A percentile compares a stretch with the other conserved stretches of the same genome.
phyloP scores from a whole-genome alignment of 1,140 invertebrate genomes.

The Hetaerina americana region DNA sequence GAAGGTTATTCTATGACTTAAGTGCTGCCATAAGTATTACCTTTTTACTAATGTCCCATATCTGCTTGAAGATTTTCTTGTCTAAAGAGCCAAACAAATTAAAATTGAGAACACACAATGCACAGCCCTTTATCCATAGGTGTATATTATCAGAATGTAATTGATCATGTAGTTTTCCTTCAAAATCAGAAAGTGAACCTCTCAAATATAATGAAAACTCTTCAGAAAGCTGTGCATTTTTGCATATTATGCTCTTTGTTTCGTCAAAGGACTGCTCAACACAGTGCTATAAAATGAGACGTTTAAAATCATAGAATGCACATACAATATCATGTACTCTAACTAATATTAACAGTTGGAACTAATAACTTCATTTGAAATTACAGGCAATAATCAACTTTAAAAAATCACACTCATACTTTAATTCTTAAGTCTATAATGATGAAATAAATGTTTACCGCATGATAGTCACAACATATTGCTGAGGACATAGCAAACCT shows the following conservation, averaged over 20 bases:
- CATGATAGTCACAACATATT: too few species aligned
- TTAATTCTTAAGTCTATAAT: too few species aligned
- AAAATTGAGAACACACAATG: slow-evolving; percentile 54
- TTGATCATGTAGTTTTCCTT: slow-evolving; percentile 30
- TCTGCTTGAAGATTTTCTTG: slow-evolving; percentile 57
- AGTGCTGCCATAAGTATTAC: too few species aligned
- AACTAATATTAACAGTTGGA: too few species aligned
- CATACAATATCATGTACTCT: too few species aligned
- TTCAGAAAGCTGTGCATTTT: slow-evolving; percentile 49
- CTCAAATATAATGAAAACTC: slow-evolving; percentile 60
- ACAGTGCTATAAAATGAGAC: slow-evolving; percentile 26
- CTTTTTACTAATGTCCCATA: slow-evolving; percentile 64
- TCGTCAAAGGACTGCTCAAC: slow-evolving; percentile 53
- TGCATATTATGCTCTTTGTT: slow-evolving; percentile 39
- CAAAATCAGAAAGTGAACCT: slow-evolving; percentile 46
- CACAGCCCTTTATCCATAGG: slow-evolving; percentile 56
- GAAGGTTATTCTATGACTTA: too few species aligned
- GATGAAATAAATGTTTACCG: too few species aligned
- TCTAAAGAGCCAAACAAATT: slow-evolving; percentile 65
- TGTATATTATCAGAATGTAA: slow-evolving; percentile 38
- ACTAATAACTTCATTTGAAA: too few species aligned
- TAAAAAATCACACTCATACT: too few species aligned
- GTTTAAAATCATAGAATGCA: too few species aligned
- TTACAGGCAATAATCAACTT: too few species aligned
- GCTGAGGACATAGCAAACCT: too few species aligned